Evolutionary conservation across 2,797 vertebrate species (phyloP).

Genomic region (Bucorvus abyssinicus): DNA sequence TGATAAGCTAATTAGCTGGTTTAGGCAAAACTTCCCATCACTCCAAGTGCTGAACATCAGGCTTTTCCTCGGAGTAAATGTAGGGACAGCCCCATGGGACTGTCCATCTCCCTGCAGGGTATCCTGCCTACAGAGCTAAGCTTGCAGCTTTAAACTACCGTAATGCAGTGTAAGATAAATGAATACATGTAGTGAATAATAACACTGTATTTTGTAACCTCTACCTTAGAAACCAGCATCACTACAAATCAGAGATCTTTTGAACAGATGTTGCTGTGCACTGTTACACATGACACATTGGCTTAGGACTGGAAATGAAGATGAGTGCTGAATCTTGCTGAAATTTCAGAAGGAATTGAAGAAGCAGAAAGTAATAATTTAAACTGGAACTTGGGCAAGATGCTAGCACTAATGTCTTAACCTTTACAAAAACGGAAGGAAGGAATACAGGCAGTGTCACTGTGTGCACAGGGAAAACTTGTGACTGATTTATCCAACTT

Average conservation of each 20-base stretch:
- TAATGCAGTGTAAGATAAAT: not conserved
- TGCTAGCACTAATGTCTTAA: not conserved
- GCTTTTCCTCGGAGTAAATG: not conserved
- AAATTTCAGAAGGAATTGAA: not conserved
- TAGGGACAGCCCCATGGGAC: not conserved
- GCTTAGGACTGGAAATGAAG: not conserved
- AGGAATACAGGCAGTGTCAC: not conserved
- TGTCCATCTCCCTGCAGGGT: not conserved
- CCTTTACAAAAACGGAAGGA: not conserved
- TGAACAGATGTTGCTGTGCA: not conserved
- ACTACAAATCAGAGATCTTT: not conserved
- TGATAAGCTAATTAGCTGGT: not conserved
- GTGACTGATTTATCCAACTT: not conserved
- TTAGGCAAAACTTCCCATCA: not conserved
- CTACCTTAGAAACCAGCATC: not conserved
- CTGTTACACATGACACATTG: not conserved
- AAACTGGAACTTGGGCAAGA: not conserved
- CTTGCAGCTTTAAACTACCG: not conserved
- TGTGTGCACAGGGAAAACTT: not conserved
- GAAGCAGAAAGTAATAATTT: not conserved
- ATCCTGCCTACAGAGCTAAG: not conserved
- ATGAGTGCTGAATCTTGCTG: not conserved
- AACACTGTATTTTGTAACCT: not conserved
- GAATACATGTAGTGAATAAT: not conserved
- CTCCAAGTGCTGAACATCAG: not conserved